Evolutionary conservation across 2,888 invertebrate species (phyloP).

Genomic region (Pammene aurita): DNA sequence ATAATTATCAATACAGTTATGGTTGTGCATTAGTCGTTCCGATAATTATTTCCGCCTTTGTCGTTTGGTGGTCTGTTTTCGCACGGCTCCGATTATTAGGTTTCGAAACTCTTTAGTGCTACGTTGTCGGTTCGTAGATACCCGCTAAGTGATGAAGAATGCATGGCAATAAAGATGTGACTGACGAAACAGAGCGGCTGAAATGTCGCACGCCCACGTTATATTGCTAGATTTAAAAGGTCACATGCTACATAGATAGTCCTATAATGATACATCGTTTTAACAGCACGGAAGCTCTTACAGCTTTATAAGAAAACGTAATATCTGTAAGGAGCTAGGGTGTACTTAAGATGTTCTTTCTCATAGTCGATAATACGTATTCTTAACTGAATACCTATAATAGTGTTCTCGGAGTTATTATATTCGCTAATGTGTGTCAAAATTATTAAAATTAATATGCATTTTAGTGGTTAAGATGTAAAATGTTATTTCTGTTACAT

Average conservation of each 20-base stretch:
- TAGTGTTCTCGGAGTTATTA: conserved; percentile 9
- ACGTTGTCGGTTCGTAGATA: conserved; percentile 58
- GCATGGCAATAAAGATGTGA: conserved; percentile 60
- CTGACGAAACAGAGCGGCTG: conserved; percentile 63
- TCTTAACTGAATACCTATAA: conserved; percentile 53
- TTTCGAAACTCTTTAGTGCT: conserved; percentile 61
- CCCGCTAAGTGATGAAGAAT: conserved; percentile 73
- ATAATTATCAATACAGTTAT: conserved; percentile 26
- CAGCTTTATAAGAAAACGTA: not conserved
- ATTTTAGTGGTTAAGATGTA: conserved; percentile 28
- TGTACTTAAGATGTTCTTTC: not conserved
- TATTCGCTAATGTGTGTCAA: conserved; percentile 34
- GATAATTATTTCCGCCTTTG: conserved; percentile 45
- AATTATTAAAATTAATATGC: conserved; percentile 34
- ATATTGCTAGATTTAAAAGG: not conserved
- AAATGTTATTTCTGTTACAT: conserved; percentile 25
- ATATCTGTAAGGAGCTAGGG: not conserved
- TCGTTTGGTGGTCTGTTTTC: conserved; percentile 68
- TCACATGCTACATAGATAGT: not conserved
- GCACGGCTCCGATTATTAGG: conserved; percentile 61
- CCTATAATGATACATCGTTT: not conserved
- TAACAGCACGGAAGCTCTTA: not conserved
- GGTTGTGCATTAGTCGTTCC: conserved; percentile 20
- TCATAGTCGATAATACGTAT: conserved; percentile 49
- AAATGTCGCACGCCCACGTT: conserved; percentile 65